Base-by-base conservation (phyloP, 2,888 invertebrate genomes). In the Cataglyphis altisquamis region DNA sequence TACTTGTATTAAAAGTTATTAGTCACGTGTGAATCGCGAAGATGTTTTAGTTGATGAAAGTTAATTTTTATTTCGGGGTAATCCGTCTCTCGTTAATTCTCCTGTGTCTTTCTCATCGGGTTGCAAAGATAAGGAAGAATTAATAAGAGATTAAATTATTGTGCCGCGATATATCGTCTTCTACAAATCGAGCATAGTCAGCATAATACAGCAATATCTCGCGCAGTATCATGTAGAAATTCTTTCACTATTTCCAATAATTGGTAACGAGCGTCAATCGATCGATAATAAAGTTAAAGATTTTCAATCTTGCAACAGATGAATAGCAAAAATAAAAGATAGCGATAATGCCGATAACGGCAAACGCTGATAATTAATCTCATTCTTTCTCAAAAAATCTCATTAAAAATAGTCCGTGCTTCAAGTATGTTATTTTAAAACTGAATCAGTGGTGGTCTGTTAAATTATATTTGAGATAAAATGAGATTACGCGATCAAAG, bases 1-100 rank as follows among this genome's bases (percentile, higher is more conserved):
- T 45, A 36, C n/a, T 64, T 39, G 21, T 63, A 74, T 41, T 78
- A 78, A 52, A 52, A 72, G 78, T 88, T 86, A 81, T 86, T 77
- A 87, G 72, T 77, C 75, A 63, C 74, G 70, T 66, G 74, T 63
- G 66, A 85, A 83, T 73, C 63, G 12, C n/a, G 18, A 55, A n/a
- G 25, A 57, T 41, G 29, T 32, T 21, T 21, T 52, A n/a, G 1
- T n/a, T 52, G 18, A 52, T 0, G 6, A 2, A n/a, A n/a, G 18
- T 52, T 57, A 55, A 41, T 67, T 77, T 77, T 72, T 70, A 72
- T 39, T 25, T 32, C 45, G 1, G 57, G 6, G 12, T 25, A 68
- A 41, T n/a, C 25, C 12, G 3, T 25, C 3, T 21, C 52, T 29
- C 39, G 6, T 66, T 75, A 52, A 18, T 67, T 67, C 25, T 25